Evolutionary conservation across 2,797 vertebrate genomes (phyloP).

Genomic region (Babyrousa celebensis): DNA sequence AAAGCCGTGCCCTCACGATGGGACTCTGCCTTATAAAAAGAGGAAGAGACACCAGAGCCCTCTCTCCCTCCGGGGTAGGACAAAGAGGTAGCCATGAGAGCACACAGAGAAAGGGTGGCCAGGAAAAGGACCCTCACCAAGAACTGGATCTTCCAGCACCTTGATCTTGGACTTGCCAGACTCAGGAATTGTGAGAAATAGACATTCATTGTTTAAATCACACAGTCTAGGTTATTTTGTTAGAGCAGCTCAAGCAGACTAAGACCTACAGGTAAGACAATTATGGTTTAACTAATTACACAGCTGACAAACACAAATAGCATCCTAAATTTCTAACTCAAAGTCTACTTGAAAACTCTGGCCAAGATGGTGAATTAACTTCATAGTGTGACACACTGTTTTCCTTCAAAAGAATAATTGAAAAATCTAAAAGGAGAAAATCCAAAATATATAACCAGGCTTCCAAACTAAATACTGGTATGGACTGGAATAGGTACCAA

Average conservation of each 20-base stretch:
- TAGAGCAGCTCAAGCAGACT: not conserved
- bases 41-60: not conserved
- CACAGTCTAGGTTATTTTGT: not conserved
- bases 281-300: not conserved
- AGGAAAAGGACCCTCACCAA: not conserved
- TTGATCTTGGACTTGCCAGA: not conserved
- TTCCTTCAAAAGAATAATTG: not conserved
- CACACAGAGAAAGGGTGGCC: not conserved
- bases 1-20: not conserved
- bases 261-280: not conserved
- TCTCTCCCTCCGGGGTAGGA: not conserved
- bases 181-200: not conserved
- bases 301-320: not conserved
- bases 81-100: not conserved
- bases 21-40: not conserved
- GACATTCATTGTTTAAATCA: not conserved
- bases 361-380: not conserved
- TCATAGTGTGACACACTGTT: not conserved
- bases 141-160: not conserved
- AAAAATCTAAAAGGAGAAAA: not conserved
- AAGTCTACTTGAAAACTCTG: not conserved
- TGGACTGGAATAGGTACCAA: not conserved
- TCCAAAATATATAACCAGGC: not conserved
- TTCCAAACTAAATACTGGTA: not conserved
- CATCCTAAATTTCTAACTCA: conserved; percentile 5